Conservation (phyloP, 2,888 invertebrate genomes). For the Dorcus parallelipipedus region DNA sequence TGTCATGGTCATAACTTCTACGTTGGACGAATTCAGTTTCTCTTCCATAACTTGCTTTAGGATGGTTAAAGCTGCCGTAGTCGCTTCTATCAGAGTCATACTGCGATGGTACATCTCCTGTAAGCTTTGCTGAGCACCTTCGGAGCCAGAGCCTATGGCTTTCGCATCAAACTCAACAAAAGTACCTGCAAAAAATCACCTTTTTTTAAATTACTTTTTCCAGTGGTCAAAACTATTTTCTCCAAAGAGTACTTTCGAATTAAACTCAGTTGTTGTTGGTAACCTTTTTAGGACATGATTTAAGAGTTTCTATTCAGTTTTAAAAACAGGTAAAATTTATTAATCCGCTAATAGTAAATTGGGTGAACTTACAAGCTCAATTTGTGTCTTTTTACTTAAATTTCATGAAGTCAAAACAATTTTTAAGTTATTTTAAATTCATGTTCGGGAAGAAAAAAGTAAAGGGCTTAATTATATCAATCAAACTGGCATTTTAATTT, state of each 20-base stretch:
- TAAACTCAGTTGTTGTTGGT: not conserved
- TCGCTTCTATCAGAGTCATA: constrained; percentile 91
- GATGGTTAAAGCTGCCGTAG: constrained; percentile 86
- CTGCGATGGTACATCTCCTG: constrained; percentile 74
- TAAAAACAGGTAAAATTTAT: no score
- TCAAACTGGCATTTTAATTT: no score
- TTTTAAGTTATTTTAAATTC: no score
- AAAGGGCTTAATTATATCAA: no score
- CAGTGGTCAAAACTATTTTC: no score
- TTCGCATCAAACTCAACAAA: constrained; percentile 98
- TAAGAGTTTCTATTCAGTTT: no score
- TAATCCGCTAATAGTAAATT: no score
- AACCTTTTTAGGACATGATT: not conserved
- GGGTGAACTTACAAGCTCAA: no score
- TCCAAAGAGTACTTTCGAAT: not conserved
- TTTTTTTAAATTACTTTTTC: no score
- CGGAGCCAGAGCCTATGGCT: constrained; percentile 98
- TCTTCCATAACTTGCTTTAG: constrained; percentile 99
- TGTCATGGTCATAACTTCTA: constrained; percentile 95
- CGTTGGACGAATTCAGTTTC: constrained; percentile 93
- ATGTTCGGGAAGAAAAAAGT: no score
- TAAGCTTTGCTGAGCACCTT: constrained; percentile 96
- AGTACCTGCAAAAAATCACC: constrained; percentile 80
- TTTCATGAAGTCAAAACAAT: no score
- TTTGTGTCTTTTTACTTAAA: no score